Percentiles rank a stretch among this genome's conserved stretches.
Evolutionary conservation across 2,113 vertebrate genomes (phyloP).

Genomic region (Phalacrocorax carbo): DNA sequence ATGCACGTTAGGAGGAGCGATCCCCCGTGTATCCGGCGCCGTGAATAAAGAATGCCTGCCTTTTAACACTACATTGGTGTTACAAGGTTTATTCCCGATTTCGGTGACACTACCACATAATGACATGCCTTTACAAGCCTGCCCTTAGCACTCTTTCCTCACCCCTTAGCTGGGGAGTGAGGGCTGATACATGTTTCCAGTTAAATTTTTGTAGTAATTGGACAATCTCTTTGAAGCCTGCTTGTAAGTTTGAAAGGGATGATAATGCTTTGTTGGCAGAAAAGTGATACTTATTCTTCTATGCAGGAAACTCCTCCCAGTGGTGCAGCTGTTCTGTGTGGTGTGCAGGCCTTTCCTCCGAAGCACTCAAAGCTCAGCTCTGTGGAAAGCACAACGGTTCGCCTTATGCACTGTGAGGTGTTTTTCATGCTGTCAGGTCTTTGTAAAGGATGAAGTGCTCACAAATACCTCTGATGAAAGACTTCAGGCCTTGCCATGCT

Average conservation of each 20-base stretch:
- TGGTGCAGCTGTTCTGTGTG: neutral
- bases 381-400: rapidly evolving
- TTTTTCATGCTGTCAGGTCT: neutral
- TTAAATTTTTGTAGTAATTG: rapidly evolving
- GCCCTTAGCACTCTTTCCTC: neutral
- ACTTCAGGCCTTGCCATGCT: neutral
- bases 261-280: neutral
- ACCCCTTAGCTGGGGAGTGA: neutral
- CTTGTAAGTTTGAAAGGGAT: neutral
- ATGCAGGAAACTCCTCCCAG: neutral
- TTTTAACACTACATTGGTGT: too few species aligned
- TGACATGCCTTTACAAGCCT: neutral
- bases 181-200: rapidly evolving
- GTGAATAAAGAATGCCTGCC: too few species aligned
- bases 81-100: too few species aligned
- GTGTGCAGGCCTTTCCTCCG: neutral
- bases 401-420: rapidly evolving
- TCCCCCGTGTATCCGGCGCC: too few species aligned
- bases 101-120: too few species aligned
- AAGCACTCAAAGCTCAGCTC: too few species aligned
- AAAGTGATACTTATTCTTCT: neutral
- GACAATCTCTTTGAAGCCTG: neutral
- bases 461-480: neutral
- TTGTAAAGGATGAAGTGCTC: neutral
- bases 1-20: too few species aligned